Base-by-base conservation (phyloP, 37 sponge, comb jelly and placozoan species). In the Eunapius fragilis region DNA sequence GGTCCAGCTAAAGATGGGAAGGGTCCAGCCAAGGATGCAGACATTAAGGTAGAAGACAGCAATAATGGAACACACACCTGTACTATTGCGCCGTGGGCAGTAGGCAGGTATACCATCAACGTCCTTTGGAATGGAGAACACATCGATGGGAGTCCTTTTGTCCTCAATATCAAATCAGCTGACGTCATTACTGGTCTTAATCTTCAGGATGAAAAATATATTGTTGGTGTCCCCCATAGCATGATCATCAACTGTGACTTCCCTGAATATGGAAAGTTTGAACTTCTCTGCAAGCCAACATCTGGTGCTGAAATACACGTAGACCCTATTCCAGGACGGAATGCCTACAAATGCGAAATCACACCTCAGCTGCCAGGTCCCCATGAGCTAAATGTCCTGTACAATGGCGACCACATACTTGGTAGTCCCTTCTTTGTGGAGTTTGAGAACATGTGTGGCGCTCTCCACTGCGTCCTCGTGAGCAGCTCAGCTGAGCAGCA, bases 71-170 rank as follows among this genome's bases (percentile, higher is more conserved):
- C 30, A 19, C 71, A 68, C 58, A 33, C 30, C 0, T 84, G 80
- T 38, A 49, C 31, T 68, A 68, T 93, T 0, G 23, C 68, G 2
- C 79, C 93, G 26, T 12, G 23, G 31, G 32, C 79, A 25, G 68
- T 87, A 30, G 93, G 87, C 37, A 83, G 37, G 37, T 93, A 93
- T 70, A 9, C 58, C 31, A 71, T 93, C 35, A 67, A 41, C 74
- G 79, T 93, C 33, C 31, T 77, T n/a, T 93, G 90, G 90, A 84
- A 84, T 48, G 80, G 74, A 23, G 28, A 76, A 4, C 71, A 72
- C 25, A 84, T 96, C n/a, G 48, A 84, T 17, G 94, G 88, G 22
- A 93, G 86, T 69, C 94, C 96, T 12, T 93, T 78, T 72, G 83
- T 78, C 12, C 30, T 38, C 19, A 70, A 82, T 0, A 48, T 45